Percentiles rank a stretch among this genome's conserved stretches.
These are phyloP conservation scores for Scolanthus callimorphus DNA, from an alignment of 92 coral and sea anemone species.

Conservation along the genomic window DNA sequence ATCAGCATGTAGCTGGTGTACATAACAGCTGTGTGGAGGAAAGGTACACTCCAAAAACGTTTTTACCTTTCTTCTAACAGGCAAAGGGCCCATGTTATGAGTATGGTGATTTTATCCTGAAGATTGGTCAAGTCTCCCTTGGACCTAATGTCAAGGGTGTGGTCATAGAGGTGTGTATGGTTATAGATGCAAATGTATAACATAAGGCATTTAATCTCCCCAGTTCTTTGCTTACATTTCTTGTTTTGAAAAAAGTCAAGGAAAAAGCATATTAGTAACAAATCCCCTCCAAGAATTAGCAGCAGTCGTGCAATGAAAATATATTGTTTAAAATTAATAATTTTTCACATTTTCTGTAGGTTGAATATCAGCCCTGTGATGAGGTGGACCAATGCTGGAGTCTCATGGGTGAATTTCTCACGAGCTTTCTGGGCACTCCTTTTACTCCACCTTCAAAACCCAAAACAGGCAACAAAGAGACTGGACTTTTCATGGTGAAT, in stretches of 20 bases:
- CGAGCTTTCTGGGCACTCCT: conserved; percentile 75
- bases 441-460: conserved; percentile 70
- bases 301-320: too few relatives aligned
- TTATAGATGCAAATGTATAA: too few relatives aligned
- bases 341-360: too few relatives aligned
- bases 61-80: conserved; percentile 38
- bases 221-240: too few relatives aligned
- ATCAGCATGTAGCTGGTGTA: too few relatives aligned
- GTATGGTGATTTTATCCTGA: conserved; percentile 89
- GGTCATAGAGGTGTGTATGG: conserved; percentile 76
- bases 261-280: too few relatives aligned
- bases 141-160: conserved; percentile 97
- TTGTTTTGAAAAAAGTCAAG: too few relatives aligned
- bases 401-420: conserved; percentile 70
- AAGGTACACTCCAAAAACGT: too few relatives aligned
- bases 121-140: conserved; percentile 92
- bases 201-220: too few relatives aligned
- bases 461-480: conserved; percentile 57
- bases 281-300: too few relatives aligned
- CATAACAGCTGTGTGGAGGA: too few relatives aligned
- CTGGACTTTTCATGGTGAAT: conserved; percentile 67
- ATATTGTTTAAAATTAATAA: too few relatives aligned
- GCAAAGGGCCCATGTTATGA: conserved; percentile 97
- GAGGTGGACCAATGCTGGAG: conserved; percentile 91
- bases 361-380: conserved; percentile 88